These are phyloP conservation scores for Enteromius anoplus DNA, from an alignment of 2,797 vertebrate genomes.

Conservation along the genomic window DNA sequence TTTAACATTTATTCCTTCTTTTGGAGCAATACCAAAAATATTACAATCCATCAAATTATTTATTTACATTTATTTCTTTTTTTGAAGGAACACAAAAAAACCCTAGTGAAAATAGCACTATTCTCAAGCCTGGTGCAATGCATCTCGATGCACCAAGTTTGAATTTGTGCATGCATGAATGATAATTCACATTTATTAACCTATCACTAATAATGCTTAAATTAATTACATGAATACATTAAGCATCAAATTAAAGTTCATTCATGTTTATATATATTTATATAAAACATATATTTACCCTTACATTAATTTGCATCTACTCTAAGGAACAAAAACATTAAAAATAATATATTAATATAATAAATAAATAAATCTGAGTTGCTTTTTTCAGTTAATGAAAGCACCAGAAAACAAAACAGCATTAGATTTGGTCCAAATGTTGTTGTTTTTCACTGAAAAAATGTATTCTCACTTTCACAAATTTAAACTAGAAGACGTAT, in stretches of 20 bases:
- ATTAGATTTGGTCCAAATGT: background rate
- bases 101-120: background rate
- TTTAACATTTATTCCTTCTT: no score
- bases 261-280: background rate
- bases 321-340: background rate
- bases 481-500: background rate
- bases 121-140: background rate
- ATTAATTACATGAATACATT: background rate
- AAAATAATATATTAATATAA: no score
- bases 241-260: background rate
- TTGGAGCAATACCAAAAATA: no score
- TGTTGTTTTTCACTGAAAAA: background rate
- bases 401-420: background rate
- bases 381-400: background rate
- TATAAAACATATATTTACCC: background rate
- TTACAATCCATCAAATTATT: background rate
- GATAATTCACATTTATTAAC: background rate
- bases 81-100: no score
- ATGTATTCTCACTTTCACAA: background rate
- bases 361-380: background rate
- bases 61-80: background rate
- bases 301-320: background rate
- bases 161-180: background rate
- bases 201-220: background rate
- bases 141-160: background rate